These are phyloP conservation scores for Maniola jurtina DNA, from an alignment of 1,140 invertebrate genomes.

Conservation along the genomic window DNA sequence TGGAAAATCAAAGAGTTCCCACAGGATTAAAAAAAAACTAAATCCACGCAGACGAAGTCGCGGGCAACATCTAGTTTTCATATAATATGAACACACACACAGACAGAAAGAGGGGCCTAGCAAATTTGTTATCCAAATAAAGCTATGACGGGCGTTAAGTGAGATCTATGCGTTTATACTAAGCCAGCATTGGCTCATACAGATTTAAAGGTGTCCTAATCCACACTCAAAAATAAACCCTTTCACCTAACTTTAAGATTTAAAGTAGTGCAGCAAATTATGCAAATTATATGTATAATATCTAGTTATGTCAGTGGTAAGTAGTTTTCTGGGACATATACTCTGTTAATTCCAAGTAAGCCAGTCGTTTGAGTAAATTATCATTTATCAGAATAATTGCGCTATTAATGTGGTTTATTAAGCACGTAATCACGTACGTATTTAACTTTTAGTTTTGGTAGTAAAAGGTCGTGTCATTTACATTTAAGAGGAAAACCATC, in stretches of 20 bases:
- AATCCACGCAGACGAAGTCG: too few species aligned
- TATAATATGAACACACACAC: neutral
- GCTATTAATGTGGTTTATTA: constrained; percentile 28
- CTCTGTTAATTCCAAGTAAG: constrained; percentile 39
- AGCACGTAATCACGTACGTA: constrained; percentile 44
- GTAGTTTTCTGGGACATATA: constrained; percentile 41
- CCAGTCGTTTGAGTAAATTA: constrained; percentile 36
- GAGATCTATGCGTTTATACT: constrained; percentile 40
- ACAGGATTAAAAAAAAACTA: too few species aligned
- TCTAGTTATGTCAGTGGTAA: constrained; percentile 27
- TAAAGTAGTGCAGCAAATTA: constrained; percentile 10
- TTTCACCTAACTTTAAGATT: constrained; percentile 23
- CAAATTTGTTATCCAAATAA: constrained; percentile 46
- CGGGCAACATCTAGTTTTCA: too few species aligned
- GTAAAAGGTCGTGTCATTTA: neutral
- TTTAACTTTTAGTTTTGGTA: neutral
- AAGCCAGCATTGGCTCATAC: constrained; percentile 21
- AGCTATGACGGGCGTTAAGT: constrained; percentile 36
- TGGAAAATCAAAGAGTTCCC: too few species aligned
- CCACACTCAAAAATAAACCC: constrained; percentile 23
- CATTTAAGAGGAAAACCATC: too few species aligned
- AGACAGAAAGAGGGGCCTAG: constrained; percentile 28
- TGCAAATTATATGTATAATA: constrained; percentile 12
- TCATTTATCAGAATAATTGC: constrained; percentile 10
- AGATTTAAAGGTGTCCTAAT: neutral